These are phyloP conservation scores for Sesamia inferens DNA, from an alignment of 2,888 invertebrate genomes.

Conservation along the genomic window DNA sequence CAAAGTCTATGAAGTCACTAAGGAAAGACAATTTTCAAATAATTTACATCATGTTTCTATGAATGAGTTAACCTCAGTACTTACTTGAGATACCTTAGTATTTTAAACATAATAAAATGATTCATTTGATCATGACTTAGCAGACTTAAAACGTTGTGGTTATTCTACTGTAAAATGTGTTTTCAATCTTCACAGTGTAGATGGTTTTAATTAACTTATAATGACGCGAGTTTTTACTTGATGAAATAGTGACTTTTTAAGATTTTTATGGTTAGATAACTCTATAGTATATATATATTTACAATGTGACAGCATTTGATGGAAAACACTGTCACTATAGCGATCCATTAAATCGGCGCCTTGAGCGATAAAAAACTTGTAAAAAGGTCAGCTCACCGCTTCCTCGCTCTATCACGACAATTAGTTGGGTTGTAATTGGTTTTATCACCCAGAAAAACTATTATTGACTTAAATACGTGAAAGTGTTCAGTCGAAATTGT, in stretches of 20 bases:
- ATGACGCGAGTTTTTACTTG: slow-evolving; percentile 4
- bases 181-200: slow-evolving; percentile 16
- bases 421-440: slow-evolving; percentile 67
- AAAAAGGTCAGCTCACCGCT: slow-evolving; percentile 76
- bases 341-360: slow-evolving; percentile 69
- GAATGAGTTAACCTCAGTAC: slow-evolving; percentile 19
- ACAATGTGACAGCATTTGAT: slow-evolving; percentile 53
- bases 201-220: slow-evolving; percentile 27
- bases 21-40: neutral
- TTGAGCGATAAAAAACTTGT: slow-evolving; percentile 73
- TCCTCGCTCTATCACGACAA: slow-evolving; percentile 76
- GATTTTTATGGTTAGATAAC: neutral
- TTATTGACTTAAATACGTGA: slow-evolving; percentile 55
- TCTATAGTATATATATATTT: neutral
- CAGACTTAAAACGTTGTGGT: slow-evolving; percentile 10
- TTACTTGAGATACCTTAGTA: neutral
- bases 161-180: slow-evolving; percentile 46
- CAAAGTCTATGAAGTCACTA: neutral
- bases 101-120: slow-evolving; percentile 17
- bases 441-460: slow-evolving; percentile 62
- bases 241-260: neutral
- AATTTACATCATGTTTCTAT: neutral
- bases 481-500: slow-evolving; percentile 42
- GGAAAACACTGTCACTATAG: slow-evolving; percentile 56
- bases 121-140: slow-evolving; percentile 36